phyloP scores from a whole-genome alignment of 1,140 invertebrate genomes.

The Drosophila ananassae region DNA sequence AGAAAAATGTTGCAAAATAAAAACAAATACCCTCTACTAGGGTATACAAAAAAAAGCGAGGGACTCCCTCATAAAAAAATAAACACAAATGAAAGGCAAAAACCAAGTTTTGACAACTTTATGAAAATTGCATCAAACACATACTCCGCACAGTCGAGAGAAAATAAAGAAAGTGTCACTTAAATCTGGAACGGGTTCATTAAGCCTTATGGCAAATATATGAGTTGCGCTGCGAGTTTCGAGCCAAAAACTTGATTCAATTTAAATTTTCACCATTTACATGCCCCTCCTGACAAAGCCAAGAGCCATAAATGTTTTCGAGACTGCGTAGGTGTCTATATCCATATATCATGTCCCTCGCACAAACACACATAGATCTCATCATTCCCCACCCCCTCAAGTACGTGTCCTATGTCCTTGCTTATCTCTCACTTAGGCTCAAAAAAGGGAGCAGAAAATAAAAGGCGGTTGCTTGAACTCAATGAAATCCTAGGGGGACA shows the following conservation, averaged over 20 bases:
- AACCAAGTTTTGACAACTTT: slow-evolving; percentile 33
- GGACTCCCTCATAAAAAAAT: slow-evolving; percentile 23
- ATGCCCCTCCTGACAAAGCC: slow-evolving; percentile 5
- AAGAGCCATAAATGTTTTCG: slow-evolving; percentile 41
- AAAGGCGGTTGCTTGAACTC: neutral
- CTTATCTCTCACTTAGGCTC: slow-evolving; percentile 58
- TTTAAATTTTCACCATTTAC: slow-evolving; percentile 57
- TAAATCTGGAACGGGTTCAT: slow-evolving; percentile 17
- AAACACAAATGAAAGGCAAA: slow-evolving; percentile 20
- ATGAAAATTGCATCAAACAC: slow-evolving; percentile 31
- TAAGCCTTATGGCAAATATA: slow-evolving; percentile 20
- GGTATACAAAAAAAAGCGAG: too few relatives aligned
- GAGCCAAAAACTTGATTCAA: slow-evolving; percentile 56
- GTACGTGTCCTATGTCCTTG: slow-evolving; percentile 19
- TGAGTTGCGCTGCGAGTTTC: neutral
- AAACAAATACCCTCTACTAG: too few relatives aligned
- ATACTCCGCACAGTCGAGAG: neutral
- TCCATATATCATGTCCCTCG: slow-evolving; percentile 16
- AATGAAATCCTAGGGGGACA: neutral
- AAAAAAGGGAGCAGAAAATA: slow-evolving; percentile 17
- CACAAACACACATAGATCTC: slow-evolving; percentile 11
- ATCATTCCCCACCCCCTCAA: neutral
- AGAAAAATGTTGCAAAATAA: too few relatives aligned
- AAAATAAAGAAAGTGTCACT: slow-evolving; percentile 30
- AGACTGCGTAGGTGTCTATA: slow-evolving; percentile 42